Base-by-base conservation (phyloP, 2,797 vertebrate species). In the Sebastes matsubarae region DNA sequence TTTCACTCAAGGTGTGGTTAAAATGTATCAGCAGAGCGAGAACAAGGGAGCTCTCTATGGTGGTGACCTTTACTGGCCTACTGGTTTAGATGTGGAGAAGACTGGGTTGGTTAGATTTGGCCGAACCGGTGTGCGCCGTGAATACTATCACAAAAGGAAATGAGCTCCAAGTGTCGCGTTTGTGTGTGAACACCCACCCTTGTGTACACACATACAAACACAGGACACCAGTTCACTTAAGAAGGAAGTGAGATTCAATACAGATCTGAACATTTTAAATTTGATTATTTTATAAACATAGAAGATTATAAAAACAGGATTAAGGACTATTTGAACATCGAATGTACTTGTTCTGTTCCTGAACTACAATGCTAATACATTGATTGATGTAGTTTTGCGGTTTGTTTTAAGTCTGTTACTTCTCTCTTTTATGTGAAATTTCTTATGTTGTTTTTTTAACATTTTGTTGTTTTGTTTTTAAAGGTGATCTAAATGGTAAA, bases 1-100 rank as follows among this genome's bases (percentile, higher is more conserved):
- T 74, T 66, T 83, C 65, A 57, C 30, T 71, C n/a, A 59, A 32
- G 10, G 64, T 68, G 60, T 32, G 34, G 38, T 75, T 68, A 68
- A 82, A 89, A 75, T 52, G 71, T 57, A 77, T 77, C 29, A 4
- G 61, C 77, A 61, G 72, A 75, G 70, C 1, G 8, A 64, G 81
- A 85, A 93, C 88, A 92, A 90, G 72, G 38, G 58, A 8, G 61
- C 81, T 60, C 77, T 87, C 63, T 90, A 29, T 82, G 70, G 68
- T 8, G 30, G 22, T 54, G 82, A 91, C 84, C 81, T 90, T 92
- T 86, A 77, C 76, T 59, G 78, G 77, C 64, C 58, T 63, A 5
- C 32, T 86, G 72, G 75, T 87, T 71, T 58, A 80, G 77, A 79
- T 80, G 55, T 36, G 73, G 69, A 10, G 63, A 73, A 38, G 63